Base-by-base conservation (phyloP, 1,140 invertebrate genomes). In the Arion vulgaris region DNA sequence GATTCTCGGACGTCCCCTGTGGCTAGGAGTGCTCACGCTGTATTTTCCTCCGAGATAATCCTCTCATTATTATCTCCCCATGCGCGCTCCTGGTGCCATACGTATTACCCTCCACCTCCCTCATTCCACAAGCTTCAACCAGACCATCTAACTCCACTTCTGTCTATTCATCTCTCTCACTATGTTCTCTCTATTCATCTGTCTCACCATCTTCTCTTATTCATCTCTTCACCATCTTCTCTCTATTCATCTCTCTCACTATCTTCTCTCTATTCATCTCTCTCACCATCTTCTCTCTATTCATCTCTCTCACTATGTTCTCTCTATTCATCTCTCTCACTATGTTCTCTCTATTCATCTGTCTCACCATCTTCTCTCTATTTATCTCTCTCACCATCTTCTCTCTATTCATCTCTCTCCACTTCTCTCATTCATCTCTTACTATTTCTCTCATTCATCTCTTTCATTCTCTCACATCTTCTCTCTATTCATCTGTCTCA, bases 231-330 rank as follows among this genome's bases (percentile, higher is more conserved):
- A 17, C 11, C 76, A 62, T 15, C 38, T 19, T 53, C 51, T 38
- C 72, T 74, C 32, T 74, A 17, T 79, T 41, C 66, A 26, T 38
- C 76, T 0, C 53, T 36, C 53, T 34, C 26, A 28, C n/a, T 79
- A 53, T 34, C 53, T 57, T 39, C 49, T 57, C 13, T 11, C 26
- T 62, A 53, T 57, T n/a, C 26, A 17, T 66, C 53, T 57, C 53
- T 38, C 49, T 78, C 53, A 19, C n/a, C n/a, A n/a, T n/a, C n/a
- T n/a, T n/a, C n/a, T n/a, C n/a, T n/a, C n/a, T n/a, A n/a, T n/a
- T n/a, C n/a, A n/a, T n/a, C n/a, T n/a, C n/a, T n/a, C n/a, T n/a
- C n/a, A n/a, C n/a, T n/a, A n/a, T n/a, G n/a, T n/a, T n/a, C n/a
- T n/a, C n/a, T n/a, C n/a, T n/a, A n/a, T n/a, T n/a, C n/a, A n/a